Percentiles rank a stretch among this genome's conserved stretches.
phyloP scores from a whole-genome alignment of 2,797 vertebrate species.

The Myiotriccus ornatus region DNA sequence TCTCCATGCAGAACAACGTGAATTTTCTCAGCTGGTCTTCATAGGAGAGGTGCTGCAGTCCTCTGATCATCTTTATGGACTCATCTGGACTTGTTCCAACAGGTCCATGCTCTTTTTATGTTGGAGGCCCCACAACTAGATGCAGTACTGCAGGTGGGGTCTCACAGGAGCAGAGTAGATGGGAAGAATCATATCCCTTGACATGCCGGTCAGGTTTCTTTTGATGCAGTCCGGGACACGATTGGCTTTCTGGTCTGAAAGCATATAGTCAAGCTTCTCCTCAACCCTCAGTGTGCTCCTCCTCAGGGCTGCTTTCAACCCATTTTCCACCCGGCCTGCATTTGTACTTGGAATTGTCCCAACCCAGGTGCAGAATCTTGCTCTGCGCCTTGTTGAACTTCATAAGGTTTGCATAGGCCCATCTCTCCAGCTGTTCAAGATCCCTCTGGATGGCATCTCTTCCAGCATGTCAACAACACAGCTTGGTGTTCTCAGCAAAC shows the following conservation, averaged over 20 bases:
- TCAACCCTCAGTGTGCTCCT: background rate
- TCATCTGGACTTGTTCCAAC: rapidly evolving
- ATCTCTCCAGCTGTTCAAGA: background rate
- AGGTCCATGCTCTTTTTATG: background rate
- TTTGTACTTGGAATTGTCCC: background rate
- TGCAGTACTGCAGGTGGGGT: background rate
- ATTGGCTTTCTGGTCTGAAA: background rate
- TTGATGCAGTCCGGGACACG: background rate
- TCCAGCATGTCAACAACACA: background rate
- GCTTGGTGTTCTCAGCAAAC: background rate
- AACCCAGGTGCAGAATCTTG: background rate
- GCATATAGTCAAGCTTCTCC: background rate
- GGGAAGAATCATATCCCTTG: background rate
- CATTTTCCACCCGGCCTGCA: background rate
- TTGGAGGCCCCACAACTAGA: background rate
- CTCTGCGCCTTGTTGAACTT: too few relatives aligned
- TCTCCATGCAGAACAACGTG: background rate
- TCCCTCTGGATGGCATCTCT: background rate
- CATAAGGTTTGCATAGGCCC: background rate
- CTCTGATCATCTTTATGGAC: background rate
- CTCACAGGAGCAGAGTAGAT: background rate
- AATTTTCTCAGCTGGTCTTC: background rate
- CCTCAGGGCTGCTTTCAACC: background rate
- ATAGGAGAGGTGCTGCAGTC: background rate
- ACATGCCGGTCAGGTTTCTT: background rate